Evolutionary conservation across 2,888 invertebrate species (phyloP).

Genomic region (Pristionchus japonicus): DNA sequence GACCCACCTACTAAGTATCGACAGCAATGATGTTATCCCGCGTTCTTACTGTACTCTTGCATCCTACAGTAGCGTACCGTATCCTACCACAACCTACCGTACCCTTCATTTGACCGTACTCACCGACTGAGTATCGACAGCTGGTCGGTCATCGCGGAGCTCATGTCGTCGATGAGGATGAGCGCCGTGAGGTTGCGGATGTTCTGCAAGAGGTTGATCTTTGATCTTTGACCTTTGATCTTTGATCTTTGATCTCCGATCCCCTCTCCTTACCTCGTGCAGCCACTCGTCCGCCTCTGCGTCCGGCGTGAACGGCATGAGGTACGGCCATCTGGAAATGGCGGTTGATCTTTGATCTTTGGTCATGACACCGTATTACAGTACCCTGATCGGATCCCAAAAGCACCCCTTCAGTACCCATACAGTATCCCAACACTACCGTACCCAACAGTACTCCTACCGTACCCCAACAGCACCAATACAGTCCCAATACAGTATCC

Average conservation of each 20-base stretch:
- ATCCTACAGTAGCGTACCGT: neutral
- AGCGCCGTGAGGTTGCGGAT: neutral
- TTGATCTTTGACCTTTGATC: neutral
- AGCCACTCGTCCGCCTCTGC: slow-evolving; percentile 21
- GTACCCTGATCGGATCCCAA: neutral
- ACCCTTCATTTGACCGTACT: neutral
- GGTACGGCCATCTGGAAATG: slow-evolving; percentile 14
- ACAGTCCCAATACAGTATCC: neutral
- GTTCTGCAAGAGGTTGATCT: neutral
- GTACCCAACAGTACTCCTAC: neutral
- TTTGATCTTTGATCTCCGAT: neutral
- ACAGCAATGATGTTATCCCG: too few species aligned
- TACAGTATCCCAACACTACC: neutral
- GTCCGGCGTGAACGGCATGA: slow-evolving; percentile 27
- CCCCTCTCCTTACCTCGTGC: neutral
- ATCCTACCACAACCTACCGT: neutral
- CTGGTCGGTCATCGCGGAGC: neutral
- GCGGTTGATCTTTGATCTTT: neutral
- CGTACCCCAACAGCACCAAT: neutral
- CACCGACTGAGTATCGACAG: neutral
- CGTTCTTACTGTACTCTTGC: too few species aligned
- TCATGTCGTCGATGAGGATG: slow-evolving; percentile 38
- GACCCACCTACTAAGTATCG: neutral
- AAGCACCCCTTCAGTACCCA: neutral
- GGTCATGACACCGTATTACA: neutral